A percentile compares a stretch with the other conserved stretches of the same genome.
phyloP scores from a whole-genome alignment of 2,797 vertebrate genomes.

The Periparus ater region DNA sequence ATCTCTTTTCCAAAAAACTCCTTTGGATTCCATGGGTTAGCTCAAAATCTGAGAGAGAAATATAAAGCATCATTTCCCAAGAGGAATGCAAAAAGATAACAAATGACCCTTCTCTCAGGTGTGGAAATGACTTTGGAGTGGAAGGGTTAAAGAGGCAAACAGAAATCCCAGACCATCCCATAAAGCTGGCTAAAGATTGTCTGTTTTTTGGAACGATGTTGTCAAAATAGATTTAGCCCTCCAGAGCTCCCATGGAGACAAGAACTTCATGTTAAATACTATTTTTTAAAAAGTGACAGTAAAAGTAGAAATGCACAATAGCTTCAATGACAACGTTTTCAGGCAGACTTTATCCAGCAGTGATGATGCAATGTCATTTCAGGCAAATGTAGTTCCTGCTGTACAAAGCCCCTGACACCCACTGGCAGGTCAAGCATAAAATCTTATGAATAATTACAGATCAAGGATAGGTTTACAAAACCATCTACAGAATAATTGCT shows the following conservation, averaged over 20 bases:
- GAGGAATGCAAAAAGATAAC: neutral
- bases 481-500: too few relatives aligned
- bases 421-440: too few relatives aligned
- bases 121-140: neutral
- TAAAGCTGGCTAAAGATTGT: neutral
- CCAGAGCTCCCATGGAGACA: neutral
- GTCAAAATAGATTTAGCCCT: neutral
- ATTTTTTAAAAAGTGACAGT: neutral
- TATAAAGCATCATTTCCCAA: neutral
- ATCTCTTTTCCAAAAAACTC: neutral
- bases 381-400: too few relatives aligned
- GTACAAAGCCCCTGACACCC: too few relatives aligned
- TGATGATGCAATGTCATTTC: too few relatives aligned
- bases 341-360: too few relatives aligned
- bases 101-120: neutral
- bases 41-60: neutral
- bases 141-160: neutral
- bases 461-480: too few relatives aligned
- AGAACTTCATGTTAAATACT: neutral
- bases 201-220: neutral
- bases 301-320: too few relatives aligned
- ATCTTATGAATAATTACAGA: too few relatives aligned
- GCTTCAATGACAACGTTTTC: too few relatives aligned
- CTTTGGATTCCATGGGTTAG: neutral
- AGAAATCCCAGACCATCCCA: neutral